Percentiles rank a stretch among this genome's conserved stretches.
Evolutionary conservation across 1,140 invertebrate species (phyloP).

Genomic region (Drosophila subobscura): DNA sequence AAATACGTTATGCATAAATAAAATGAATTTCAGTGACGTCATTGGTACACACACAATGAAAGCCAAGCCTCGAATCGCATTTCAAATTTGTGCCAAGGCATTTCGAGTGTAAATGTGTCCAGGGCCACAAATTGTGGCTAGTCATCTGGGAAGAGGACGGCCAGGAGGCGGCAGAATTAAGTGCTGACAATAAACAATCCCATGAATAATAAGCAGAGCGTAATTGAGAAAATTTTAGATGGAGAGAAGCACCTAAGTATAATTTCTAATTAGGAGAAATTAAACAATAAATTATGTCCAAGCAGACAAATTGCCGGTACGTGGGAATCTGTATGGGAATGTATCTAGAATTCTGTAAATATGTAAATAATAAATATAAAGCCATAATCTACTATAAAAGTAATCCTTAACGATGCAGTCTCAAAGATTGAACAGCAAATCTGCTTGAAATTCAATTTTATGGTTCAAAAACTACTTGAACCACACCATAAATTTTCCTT

Average conservation of each 20-base stretch:
- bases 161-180: neutral
- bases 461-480: too few relatives aligned
- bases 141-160: neutral
- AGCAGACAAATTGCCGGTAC: too few relatives aligned
- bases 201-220: conserved; percentile 32
- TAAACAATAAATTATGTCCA: neutral
- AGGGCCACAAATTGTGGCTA: conserved; percentile 1
- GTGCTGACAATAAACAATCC: conserved; percentile 6
- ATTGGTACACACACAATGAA: neutral
- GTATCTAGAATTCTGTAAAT: too few relatives aligned
- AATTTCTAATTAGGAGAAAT: neutral
- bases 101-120: conserved; percentile 21
- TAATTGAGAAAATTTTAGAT: conserved; percentile 9
- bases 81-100: conserved; percentile 14
- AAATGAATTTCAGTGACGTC: conserved; percentile 30
- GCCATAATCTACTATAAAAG: too few relatives aligned
- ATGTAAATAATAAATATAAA: too few relatives aligned
- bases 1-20: conserved; percentile 27
- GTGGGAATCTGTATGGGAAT: too few relatives aligned
- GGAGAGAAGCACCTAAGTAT: neutral
- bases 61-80: conserved; percentile 6
- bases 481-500: too few relatives aligned
- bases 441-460: too few relatives aligned
- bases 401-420: too few relatives aligned
- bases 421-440: too few relatives aligned